Evolutionary conservation across 23 tunicate species (phyloP).

Genomic region (Ciona savignyi): DNA sequence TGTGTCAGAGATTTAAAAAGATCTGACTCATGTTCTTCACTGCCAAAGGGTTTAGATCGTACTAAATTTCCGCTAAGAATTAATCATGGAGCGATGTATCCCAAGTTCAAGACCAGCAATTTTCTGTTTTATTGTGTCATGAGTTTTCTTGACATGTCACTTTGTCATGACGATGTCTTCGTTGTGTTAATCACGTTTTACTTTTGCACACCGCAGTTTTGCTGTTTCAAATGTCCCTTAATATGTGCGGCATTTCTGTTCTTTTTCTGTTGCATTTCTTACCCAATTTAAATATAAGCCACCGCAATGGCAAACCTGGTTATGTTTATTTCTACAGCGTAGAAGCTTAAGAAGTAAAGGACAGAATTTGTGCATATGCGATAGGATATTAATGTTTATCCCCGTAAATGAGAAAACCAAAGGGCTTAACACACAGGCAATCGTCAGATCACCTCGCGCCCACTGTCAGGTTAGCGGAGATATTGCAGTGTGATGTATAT

Average conservation of each 20-base stretch:
- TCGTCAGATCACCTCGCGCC: no score
- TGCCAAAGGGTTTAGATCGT: background rate
- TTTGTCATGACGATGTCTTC: background rate
- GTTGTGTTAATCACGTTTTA: background rate
- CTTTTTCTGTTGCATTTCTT: conserved; percentile 1
- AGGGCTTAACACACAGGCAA: no score
- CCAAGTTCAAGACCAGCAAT: background rate
- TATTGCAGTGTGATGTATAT: no score
- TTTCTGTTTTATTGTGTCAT: background rate
- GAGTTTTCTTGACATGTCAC: background rate
- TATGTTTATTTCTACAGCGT: no score
- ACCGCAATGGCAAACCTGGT: background rate
- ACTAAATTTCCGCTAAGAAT: no score
- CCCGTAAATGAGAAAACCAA: no score
- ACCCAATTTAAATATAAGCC: background rate
- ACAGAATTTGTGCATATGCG: no score
- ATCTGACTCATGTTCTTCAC: background rate
- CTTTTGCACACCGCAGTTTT: background rate
- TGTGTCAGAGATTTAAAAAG: background rate
- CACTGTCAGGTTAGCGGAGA: no score
- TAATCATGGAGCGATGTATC: background rate
- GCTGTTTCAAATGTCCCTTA: background rate
- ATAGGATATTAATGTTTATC: no score
- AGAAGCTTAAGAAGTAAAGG: no score
- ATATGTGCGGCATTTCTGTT: background rate